These are phyloP conservation scores for Lophotriccus pileatus DNA, from an alignment of 2,797 vertebrate species.

Conservation along the genomic window DNA sequence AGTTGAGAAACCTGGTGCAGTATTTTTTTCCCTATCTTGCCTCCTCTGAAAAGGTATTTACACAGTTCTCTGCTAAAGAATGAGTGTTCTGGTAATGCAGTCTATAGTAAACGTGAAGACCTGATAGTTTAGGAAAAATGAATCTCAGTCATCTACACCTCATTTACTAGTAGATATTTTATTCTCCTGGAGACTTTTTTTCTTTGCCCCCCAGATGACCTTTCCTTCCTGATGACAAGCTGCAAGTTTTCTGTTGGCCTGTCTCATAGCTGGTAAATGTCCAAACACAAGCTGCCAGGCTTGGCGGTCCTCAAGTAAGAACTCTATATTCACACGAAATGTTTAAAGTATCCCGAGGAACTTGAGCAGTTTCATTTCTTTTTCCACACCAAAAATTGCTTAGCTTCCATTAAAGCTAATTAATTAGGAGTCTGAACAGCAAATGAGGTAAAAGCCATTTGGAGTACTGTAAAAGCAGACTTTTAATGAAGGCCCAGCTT, in stretches of 20 bases:
- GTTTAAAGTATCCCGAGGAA: background rate
- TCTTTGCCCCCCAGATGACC: background rate
- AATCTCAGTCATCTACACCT: background rate
- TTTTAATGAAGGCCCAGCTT: background rate
- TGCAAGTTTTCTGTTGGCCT: conserved; percentile 3
- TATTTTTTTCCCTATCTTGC: background rate
- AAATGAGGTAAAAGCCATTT: background rate
- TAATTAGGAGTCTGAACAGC: background rate
- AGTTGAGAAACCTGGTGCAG: background rate
- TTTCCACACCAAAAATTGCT: background rate
- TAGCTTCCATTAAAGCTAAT: background rate
- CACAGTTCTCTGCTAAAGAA: background rate
- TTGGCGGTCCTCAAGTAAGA: background rate
- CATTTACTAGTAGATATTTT: background rate
- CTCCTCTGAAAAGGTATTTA: background rate
- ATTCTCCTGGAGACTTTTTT: background rate
- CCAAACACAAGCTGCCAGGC: background rate
- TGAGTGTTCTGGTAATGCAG: background rate
- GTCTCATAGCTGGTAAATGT: background rate
- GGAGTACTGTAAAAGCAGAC: background rate
- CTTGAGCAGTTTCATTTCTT: background rate
- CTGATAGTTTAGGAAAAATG: background rate
- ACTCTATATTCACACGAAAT: background rate
- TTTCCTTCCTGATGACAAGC: background rate
- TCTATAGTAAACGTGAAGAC: background rate